Evolutionary conservation across 2,113 vertebrate genomes (phyloP).

Genomic region (Zingel zingel): DNA sequence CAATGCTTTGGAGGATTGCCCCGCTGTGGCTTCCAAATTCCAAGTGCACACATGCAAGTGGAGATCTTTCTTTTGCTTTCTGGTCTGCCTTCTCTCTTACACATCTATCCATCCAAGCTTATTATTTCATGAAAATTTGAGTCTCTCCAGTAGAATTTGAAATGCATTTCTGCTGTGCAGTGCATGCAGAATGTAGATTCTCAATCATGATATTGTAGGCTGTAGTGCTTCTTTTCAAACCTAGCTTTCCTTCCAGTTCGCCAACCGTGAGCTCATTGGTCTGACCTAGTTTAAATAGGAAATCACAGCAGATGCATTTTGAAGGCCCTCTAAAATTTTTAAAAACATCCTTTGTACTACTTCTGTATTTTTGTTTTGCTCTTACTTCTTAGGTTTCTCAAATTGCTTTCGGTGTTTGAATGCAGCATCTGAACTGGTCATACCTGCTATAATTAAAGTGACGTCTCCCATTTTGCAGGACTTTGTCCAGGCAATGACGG

Average conservation of each 20-base stretch:
- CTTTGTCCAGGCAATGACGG: constrained; percentile 93
- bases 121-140: constrained; percentile 22
- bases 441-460: not conserved
- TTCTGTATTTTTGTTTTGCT: not conserved
- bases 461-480: constrained; percentile 84
- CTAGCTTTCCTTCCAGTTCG: constrained; percentile 3
- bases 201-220: not conserved
- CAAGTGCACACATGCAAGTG: constrained; percentile 43
- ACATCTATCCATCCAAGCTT: not conserved
- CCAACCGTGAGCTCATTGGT: constrained; percentile 47
- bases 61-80: constrained; percentile 14
- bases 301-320: constrained; percentile 20
- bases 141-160: not conserved
- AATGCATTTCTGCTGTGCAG: constrained; percentile 11
- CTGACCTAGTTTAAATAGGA: constrained; percentile 55
- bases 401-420: not conserved
- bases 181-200: not conserved
- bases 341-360: not conserved
- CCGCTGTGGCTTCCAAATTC: constrained; percentile 48
- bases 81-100: not conserved
- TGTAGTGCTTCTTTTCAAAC: not conserved
- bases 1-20: constrained; percentile 22
- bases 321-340: not conserved
- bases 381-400: not conserved
- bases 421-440: not conserved